Conservation (phyloP, 1,140 invertebrate species). For the Penaeus vannamei region DNA sequence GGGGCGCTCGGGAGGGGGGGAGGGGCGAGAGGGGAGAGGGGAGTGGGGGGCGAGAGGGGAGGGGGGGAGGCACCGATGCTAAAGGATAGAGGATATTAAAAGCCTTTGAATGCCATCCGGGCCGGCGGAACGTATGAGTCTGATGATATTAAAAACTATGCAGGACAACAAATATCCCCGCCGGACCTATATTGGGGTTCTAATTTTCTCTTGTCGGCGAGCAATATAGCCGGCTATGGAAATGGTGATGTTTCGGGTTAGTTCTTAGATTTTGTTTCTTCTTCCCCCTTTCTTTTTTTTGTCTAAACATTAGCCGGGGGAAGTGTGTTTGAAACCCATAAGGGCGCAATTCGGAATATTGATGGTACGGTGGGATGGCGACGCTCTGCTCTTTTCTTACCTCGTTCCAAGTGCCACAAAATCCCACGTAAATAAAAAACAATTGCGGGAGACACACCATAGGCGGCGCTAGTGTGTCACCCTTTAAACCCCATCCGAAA, state of each 20-base stretch:
- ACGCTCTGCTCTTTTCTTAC: too few species aligned
- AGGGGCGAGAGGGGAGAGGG: neutral
- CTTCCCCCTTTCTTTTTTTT: neutral
- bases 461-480: too few species aligned
- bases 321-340: neutral
- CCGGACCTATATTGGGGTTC: conserved; percentile 39
- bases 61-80: too few species aligned
- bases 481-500: too few species aligned
- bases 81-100: too few species aligned
- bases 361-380: too few species aligned
- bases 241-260: conserved; percentile 9
- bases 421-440: too few species aligned
- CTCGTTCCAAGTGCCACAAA: too few species aligned
- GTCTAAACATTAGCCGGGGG: neutral
- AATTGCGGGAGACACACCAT: too few species aligned
- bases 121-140: neutral
- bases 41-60: too few species aligned
- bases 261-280: neutral
- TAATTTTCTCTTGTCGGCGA: conserved; percentile 59
- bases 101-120: conserved; percentile 5
- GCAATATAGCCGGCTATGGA: conserved; percentile 57
- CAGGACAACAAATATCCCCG: conserved; percentile 26
- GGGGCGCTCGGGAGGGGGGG: neutral
- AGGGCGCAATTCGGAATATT: too few species aligned
- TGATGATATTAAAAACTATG: conserved; percentile 4